Percentiles rank a stretch among this genome's conserved stretches.
These are phyloP conservation scores for Drosophila jambulina DNA, from an alignment of 1,140 invertebrate species.

Conservation along the genomic window DNA sequence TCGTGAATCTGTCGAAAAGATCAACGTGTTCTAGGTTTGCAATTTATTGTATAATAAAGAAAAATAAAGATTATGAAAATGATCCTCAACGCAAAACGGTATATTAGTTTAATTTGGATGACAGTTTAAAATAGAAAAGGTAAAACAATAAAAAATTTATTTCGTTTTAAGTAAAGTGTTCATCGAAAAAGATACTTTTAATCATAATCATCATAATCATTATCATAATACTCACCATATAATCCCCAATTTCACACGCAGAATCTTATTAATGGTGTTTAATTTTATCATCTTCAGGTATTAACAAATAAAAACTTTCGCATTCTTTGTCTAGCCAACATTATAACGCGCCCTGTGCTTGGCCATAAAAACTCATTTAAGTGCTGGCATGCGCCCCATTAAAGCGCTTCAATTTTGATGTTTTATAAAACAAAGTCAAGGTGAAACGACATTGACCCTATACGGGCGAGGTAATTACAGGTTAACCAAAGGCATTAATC, in stretches of 20 bases:
- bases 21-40: neutral
- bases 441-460: slow-evolving; percentile 40
- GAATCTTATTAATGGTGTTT: neutral
- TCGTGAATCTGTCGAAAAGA: slow-evolving; percentile 11
- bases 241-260: neutral
- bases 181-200: neutral
- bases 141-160: neutral
- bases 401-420: slow-evolving; percentile 38
- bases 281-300: slow-evolving; percentile 19
- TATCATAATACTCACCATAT: neutral
- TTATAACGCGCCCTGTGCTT: slow-evolving; percentile 1
- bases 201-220: neutral
- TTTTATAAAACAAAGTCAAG: slow-evolving; percentile 52
- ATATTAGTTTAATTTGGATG: neutral
- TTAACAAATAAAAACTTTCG: slow-evolving; percentile 19
- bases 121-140: slow-evolving; percentile 4
- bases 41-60: slow-evolving; percentile 7
- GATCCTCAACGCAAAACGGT: neutral
- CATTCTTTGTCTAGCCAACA: slow-evolving; percentile 39
- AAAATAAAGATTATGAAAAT: slow-evolving; percentile 3
- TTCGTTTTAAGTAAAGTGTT: neutral
- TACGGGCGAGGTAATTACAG: slow-evolving; percentile 48
- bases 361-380: slow-evolving; percentile 66
- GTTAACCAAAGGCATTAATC: slow-evolving; percentile 58
- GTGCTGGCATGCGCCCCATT: slow-evolving; percentile 69